Evolutionary conservation across 2,888 invertebrate species (phyloP), one percentile per base, ranked within the genome.

Genomic region (Xanthia togata): DNA sequence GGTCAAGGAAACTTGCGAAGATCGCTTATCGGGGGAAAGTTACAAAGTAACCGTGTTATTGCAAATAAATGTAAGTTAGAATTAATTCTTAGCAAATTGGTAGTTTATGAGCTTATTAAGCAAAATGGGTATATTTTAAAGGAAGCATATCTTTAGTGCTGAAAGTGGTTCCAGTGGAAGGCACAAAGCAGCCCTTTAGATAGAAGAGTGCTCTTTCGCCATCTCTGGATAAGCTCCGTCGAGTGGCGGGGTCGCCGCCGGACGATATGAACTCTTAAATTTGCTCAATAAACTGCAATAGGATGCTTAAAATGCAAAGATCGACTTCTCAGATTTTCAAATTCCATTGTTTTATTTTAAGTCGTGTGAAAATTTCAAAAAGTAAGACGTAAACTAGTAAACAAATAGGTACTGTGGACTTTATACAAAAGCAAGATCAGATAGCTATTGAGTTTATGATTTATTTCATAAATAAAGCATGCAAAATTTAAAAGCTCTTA

Each of bases 161-260:
- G 85, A 86, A 86, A 95, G 95, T 93, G 93, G 92, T 92, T 92
- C 91, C 93, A 93, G 93, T 91, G 91, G 91, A 82, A 89, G 90
- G 91, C 91, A 95, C 95, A 96, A 96, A 95, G 95, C 92, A 92
- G 91, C 94, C 93, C 93, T 94, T 92, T 93, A 91, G 90, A 92
- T 88, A 93, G 92, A 92, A 93, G 94, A 93, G 95, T 89, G 90
- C 94, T 93, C 93, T 94, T 90, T 90, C 91, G 89, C 89, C 91
- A 90, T 92, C 94, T 93, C 92, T 95, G 94, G 95, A 96, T 95
- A 95, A 94, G 92, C 92, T 85, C 93, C 91, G 83, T 85, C 81
- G 83, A 87, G 89, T 80, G 88, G 87, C 69, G 79, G 82, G 86
- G 82, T n/a, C n/a, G 76, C 59, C 73, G 85, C 78, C 69, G 72